phyloP scores from a whole-genome alignment of 64 coral and sea anemone genomes.

The Cladopsammia gracilis region DNA sequence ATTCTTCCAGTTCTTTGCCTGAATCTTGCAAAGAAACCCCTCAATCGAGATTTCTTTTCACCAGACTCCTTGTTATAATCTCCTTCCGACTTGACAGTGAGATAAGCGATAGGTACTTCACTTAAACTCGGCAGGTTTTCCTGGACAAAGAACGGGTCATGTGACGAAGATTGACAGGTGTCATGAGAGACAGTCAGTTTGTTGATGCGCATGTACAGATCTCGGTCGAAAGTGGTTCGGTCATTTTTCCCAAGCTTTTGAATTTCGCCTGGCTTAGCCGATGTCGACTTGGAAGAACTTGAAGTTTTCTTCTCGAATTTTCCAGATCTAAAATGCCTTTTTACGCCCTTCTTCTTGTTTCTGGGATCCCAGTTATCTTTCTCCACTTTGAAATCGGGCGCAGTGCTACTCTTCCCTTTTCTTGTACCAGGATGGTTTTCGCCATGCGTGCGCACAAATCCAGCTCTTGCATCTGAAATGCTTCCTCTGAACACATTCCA shows the following conservation, averaged over 20 bases:
- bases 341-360: background rate
- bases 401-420: background rate
- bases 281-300: background rate
- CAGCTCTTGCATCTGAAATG: background rate
- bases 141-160: conserved; percentile 20
- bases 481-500: background rate
- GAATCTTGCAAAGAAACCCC: background rate
- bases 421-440: background rate
- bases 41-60: background rate
- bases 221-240: background rate
- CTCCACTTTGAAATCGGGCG: background rate
- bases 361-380: background rate
- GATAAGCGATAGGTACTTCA: conserved; percentile 2
- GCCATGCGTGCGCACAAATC: background rate
- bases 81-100: background rate
- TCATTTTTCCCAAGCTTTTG: background rate
- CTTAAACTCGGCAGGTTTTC: background rate
- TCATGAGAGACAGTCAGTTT: conserved; percentile 5
- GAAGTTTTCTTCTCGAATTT: background rate
- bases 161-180: background rate
- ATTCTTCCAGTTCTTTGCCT: background rate
- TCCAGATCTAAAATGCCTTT: background rate
- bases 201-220: conserved; percentile 33
- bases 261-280: background rate
- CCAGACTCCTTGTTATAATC: background rate